phyloP scores from a whole-genome alignment of 1,140 invertebrate species.

The Cardiocondyla obscurior region DNA sequence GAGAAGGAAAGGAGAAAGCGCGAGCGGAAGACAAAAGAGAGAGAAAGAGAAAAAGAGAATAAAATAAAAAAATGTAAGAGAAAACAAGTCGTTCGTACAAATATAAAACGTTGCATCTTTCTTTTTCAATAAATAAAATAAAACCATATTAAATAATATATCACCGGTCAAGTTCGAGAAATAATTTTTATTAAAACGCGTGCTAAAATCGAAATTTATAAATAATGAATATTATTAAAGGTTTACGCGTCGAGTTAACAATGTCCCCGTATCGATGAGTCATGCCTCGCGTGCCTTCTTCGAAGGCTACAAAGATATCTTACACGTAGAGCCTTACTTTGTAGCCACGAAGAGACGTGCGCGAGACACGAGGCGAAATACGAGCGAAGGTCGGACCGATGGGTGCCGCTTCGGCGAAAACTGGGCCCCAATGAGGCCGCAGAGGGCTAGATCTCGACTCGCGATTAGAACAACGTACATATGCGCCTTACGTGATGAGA shows the following conservation, averaged over 20 bases:
- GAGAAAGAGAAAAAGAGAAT: constrained; percentile 34
- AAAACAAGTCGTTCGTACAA: constrained; percentile 42
- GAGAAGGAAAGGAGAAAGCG: constrained; percentile 69
- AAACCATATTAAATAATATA: not conserved
- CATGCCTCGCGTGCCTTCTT: constrained; percentile 10
- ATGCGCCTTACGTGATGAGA: constrained; percentile 68
- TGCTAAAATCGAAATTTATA: not conserved
- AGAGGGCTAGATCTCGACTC: constrained; percentile 61
- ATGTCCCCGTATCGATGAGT: not conserved
- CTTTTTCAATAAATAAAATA: not conserved
- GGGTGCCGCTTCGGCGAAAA: constrained; percentile 62
- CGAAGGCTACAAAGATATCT: not conserved
- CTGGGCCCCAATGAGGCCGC: constrained; percentile 44
- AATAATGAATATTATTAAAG: not conserved
- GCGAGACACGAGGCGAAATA: constrained; percentile 39
- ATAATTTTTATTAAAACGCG: not conserved
- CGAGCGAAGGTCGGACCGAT: constrained; percentile 49
- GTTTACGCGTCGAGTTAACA: not conserved
- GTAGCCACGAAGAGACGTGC: not conserved
- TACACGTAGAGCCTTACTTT: not conserved
- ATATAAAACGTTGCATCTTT: constrained; percentile 65
- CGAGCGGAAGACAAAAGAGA: constrained; percentile 47
- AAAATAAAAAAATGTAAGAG: constrained; percentile 1
- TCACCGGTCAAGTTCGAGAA: not conserved
- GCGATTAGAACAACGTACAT: constrained; percentile 64